Base-by-base conservation (phyloP, 2,888 invertebrate species). In the Noctua fimbriata region DNA sequence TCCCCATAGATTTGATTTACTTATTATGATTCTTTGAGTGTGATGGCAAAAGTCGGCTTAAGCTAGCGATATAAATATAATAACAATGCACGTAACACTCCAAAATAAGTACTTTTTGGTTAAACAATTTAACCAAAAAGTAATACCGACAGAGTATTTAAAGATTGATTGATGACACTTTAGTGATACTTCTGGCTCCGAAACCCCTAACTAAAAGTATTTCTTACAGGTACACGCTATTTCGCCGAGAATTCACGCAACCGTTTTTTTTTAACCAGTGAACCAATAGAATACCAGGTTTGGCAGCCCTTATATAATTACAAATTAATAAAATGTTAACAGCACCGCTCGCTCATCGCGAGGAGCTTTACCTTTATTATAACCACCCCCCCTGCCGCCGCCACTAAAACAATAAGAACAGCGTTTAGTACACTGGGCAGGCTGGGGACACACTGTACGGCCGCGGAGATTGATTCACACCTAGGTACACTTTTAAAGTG, bases 321-420 rank as follows among this genome's bases (percentile, higher is more conserved):
- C 94, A 94, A 95, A 94, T 93, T 95, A 95, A 95, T 93, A 96
- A 96, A 96, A 96, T 97, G 97, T 97, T 98, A 98, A 98, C 97
- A 98, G 98, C 98, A 98, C 97, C 98, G 97, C 97, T 97, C 97
- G 97, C 96, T 97, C 97, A 97, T 97, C 97, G 97, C 97, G 97
- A 98, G 97, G 98, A 98, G 98, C 98, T 98, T 99, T 99, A 99
- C 99, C 99, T 99, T 99, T 99, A 98, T 98, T 98, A 98, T 97
- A 98, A 98, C 98, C 98, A 98, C 98, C 98, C 98, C 98, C 98
- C 97, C 98, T 98, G 98, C 98, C 98, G 98, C 98, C 98, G 98
- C 98, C 98, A 98, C 98, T 98, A 98, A 98, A 98, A 98, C 98
- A 98, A 98, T 98, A 98, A 97, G 97, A 98, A 97, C 97, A 97